Evolutionary conservation across 2,797 vertebrate species (phyloP).

Genomic region (Crenichthys baileyi): DNA sequence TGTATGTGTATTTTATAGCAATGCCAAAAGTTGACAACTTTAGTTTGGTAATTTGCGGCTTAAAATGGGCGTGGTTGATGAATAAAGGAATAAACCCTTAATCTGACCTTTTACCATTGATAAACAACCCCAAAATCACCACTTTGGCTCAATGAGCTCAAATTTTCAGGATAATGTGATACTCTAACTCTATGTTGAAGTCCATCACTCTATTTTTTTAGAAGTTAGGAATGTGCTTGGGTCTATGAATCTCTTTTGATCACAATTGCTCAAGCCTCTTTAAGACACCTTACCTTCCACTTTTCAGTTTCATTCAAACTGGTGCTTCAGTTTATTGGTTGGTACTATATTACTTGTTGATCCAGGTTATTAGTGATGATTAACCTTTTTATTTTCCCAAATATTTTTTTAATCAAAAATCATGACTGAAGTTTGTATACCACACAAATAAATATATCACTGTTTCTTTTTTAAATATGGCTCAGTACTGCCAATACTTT

Average conservation of each 20-base stretch:
- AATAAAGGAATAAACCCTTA: not conserved
- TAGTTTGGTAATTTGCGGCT: not conserved
- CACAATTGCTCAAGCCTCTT: not conserved
- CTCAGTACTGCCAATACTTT: not conserved
- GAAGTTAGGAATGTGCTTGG: not conserved
- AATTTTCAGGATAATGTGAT: not conserved
- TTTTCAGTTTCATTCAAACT: not conserved
- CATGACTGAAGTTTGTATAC: not conserved
- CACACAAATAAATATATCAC: not conserved
- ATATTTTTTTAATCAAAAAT: not conserved
- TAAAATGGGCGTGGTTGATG: not conserved
- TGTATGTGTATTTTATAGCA: not conserved
- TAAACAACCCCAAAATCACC: not conserved
- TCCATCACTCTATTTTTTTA: not conserved
- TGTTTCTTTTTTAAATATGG: not conserved
- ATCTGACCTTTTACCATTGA: not conserved
- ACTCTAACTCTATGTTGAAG: not conserved
- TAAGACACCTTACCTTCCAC: not conserved
- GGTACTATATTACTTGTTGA: not conserved
- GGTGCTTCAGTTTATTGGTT: not conserved
- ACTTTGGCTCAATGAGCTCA: not conserved
- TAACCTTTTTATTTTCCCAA: not conserved
- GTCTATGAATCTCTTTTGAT: not conserved
- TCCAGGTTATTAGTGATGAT: not conserved
- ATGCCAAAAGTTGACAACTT: not conserved